These are phyloP conservation scores for Synergus japonicus DNA, from an alignment of 2,888 invertebrate genomes.

Conservation along the genomic window DNA sequence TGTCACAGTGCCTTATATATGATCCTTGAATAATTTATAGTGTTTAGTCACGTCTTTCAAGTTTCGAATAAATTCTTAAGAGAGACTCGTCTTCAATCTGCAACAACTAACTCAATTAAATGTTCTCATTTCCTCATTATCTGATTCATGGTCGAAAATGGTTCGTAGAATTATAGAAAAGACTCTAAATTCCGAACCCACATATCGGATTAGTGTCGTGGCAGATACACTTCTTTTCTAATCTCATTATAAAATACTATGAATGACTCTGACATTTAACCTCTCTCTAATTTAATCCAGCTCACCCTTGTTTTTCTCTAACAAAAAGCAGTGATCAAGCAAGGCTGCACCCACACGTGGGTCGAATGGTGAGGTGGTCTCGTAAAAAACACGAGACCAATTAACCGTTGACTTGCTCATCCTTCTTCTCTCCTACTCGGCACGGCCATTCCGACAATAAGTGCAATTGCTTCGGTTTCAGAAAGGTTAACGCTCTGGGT, in stretches of 20 bases:
- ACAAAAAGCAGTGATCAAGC: slow-evolving; percentile 45
- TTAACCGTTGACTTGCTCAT: slow-evolving; percentile 54
- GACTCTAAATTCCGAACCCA: background rate
- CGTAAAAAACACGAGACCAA: slow-evolving; percentile 54
- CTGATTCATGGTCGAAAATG: background rate
- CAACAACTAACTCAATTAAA: background rate
- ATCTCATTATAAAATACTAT: slow-evolving; percentile 32
- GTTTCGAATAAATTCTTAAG: background rate
- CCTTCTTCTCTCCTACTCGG: slow-evolving; percentile 49
- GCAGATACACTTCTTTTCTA: slow-evolving; percentile 1
- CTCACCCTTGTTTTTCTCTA: slow-evolving; percentile 9
- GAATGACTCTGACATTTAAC: slow-evolving; percentile 27
- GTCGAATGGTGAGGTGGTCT: slow-evolving; percentile 50
- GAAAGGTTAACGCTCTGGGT: slow-evolving; percentile 75
- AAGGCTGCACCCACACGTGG: slow-evolving; percentile 53
- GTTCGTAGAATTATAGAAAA: background rate
- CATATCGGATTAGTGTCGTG: slow-evolving; percentile 3
- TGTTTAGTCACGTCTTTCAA: background rate
- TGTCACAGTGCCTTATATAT: no score
- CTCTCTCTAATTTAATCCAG: slow-evolving; percentile 14
- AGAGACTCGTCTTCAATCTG: background rate
- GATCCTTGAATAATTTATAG: background rate
- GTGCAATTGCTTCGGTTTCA: slow-evolving; percentile 74
- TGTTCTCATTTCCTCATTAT: background rate
- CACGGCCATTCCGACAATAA: slow-evolving; percentile 65